Conservation (phyloP, 2,888 invertebrate genomes). For the Scaptomyza tumidula region DNA sequence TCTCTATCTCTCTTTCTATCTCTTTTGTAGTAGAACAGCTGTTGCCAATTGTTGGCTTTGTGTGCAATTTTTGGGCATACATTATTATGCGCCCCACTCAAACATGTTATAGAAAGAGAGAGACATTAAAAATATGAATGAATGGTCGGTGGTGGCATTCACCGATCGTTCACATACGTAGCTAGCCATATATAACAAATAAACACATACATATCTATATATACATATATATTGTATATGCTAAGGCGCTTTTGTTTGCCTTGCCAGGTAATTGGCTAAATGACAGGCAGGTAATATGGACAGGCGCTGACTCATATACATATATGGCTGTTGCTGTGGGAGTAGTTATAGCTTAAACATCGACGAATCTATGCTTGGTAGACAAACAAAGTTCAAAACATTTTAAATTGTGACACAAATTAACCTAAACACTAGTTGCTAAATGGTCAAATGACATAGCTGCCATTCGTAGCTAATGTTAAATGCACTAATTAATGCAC, state of each 20-base stretch:
- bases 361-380: not conserved
- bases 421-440: not conserved
- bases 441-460: not conserved
- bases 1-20: not conserved
- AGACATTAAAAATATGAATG: slow-evolving; percentile 73
- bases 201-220: not conserved
- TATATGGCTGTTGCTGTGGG: not conserved
- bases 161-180: slow-evolving; percentile 27
- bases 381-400: slow-evolving; percentile 11
- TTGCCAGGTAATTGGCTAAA: slow-evolving; percentile 70
- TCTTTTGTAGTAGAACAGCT: slow-evolving; percentile 58
- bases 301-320: slow-evolving; percentile 54
- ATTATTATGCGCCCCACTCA: slow-evolving; percentile 29
- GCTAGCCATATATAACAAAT: slow-evolving; percentile 10
- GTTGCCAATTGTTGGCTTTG: slow-evolving; percentile 57
- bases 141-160: slow-evolving; percentile 58
- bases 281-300: slow-evolving; percentile 65
- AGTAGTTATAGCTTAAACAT: too few species aligned
- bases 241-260: slow-evolving; percentile 61
- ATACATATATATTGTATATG: not conserved
- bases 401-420: slow-evolving; percentile 5
- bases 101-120: slow-evolving; percentile 27
- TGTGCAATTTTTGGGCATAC: slow-evolving; percentile 64
- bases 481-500: slow-evolving; percentile 18
- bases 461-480: not conserved